These are phyloP conservation scores for Catamblyrhynchus diadema DNA, from an alignment of 2,797 vertebrate genomes.

Conservation along the genomic window DNA sequence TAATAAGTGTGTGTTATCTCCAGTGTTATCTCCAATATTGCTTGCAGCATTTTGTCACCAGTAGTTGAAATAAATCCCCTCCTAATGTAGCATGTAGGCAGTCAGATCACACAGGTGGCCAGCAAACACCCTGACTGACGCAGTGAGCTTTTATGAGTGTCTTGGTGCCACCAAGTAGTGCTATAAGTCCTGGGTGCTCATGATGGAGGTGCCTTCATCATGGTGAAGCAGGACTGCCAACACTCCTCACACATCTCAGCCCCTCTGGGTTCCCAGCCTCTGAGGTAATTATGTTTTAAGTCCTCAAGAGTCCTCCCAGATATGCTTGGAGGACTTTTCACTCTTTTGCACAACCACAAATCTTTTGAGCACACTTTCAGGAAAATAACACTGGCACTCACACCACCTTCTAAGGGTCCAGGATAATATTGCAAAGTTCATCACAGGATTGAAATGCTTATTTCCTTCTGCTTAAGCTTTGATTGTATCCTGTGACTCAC, in stretches of 20 bases:
- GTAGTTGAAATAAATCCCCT: not conserved
- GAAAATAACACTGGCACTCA: not conserved
- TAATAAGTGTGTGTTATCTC: not conserved
- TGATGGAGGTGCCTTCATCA: fast-evolving
- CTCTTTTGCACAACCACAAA: not conserved
- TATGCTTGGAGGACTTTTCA: not conserved
- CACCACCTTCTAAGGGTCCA: not conserved
- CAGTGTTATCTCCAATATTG: fast-evolving
- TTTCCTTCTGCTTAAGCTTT: not conserved
- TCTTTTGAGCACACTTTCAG: not conserved
- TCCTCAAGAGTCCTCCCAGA: not conserved
- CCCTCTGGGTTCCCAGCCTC: not conserved
- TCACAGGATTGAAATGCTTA: not conserved
- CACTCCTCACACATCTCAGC: not conserved
- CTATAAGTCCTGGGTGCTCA: fast-evolving
- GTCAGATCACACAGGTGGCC: not conserved
- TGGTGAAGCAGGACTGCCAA: fast-evolving
- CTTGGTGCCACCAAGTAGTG: not conserved
- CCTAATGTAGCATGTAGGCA: fast-evolving
- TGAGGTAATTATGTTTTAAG: not conserved
- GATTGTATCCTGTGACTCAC: not conserved
- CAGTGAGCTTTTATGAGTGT: not conserved
- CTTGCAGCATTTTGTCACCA: not conserved
- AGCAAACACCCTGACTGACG: not conserved
- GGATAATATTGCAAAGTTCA: not conserved